Percentiles rank a stretch among this genome's conserved stretches.
Conservation (phyloP, 1,140 invertebrate species). For the Sitobion miscanthi region DNA sequence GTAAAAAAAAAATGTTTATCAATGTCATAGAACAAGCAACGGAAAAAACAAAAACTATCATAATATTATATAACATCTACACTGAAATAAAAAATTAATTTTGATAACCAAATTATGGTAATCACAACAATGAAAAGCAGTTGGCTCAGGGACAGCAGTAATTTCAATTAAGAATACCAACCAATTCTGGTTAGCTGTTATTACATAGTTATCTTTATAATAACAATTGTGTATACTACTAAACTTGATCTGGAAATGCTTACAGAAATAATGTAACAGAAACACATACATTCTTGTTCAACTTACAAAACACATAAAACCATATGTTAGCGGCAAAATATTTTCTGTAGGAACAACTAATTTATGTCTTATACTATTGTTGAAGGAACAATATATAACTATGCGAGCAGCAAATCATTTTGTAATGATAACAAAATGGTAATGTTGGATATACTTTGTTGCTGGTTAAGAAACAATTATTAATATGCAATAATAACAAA, state of each 20-base stretch:
- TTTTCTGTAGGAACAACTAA: background rate
- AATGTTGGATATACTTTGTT: background rate
- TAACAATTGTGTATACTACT: background rate
- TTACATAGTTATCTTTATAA: background rate
- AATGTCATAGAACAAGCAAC: too few relatives aligned
- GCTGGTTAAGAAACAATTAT: background rate
- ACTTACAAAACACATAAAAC: background rate
- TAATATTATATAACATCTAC: background rate
- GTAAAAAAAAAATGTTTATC: too few relatives aligned
- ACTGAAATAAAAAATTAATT: background rate
- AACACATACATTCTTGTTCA: background rate
- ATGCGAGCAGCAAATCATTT: background rate
- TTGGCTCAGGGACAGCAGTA: slow-evolving; percentile 11
- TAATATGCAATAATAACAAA: background rate
- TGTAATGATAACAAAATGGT: background rate
- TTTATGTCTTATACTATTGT: background rate
- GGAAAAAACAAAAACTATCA: too few relatives aligned
- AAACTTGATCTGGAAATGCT: background rate
- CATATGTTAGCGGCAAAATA: too few relatives aligned
- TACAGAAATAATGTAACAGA: background rate
- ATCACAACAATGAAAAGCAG: background rate
- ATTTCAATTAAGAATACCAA: background rate
- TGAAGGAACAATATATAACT: background rate
- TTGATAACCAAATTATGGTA: slow-evolving; percentile 10
- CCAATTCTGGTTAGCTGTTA: background rate